These are phyloP conservation scores for Neodiprion lecontei DNA, from an alignment of 1,140 invertebrate species.

Conservation along the genomic window DNA sequence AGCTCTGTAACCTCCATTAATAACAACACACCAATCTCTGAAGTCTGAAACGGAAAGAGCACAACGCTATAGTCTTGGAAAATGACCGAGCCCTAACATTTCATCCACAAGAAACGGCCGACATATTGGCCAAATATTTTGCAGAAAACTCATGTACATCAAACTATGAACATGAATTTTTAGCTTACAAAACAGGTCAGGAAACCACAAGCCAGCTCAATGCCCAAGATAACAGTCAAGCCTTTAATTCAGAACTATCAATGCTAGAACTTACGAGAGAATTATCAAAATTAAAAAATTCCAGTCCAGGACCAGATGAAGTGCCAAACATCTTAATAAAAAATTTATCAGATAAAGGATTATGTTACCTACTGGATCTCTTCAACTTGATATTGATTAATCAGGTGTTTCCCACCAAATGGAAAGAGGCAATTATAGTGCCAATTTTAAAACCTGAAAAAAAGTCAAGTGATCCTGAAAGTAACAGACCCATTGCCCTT, in stretches of 20 bases:
- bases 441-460: too few relatives aligned
- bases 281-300: too few relatives aligned
- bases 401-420: too few relatives aligned
- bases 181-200: slow-evolving; percentile 30
- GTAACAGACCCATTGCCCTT: slow-evolving; percentile 46
- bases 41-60: slow-evolving; percentile 30
- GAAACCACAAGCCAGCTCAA: slow-evolving; percentile 24
- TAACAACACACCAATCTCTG: slow-evolving; percentile 15
- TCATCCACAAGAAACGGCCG: slow-evolving; percentile 29
- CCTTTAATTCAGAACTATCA: too few relatives aligned
- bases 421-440: too few relatives aligned
- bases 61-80: slow-evolving; percentile 17
- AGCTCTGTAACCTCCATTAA: slow-evolving; percentile 24
- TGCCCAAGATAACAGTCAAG: too few relatives aligned
- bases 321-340: slow-evolving; percentile 17
- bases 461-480: too few relatives aligned
- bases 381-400: too few relatives aligned
- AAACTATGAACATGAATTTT: slow-evolving; percentile 36
- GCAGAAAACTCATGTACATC: background rate
- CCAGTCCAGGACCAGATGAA: slow-evolving; percentile 7
- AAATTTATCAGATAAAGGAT: too few relatives aligned
- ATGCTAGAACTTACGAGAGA: too few relatives aligned
- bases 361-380: too few relatives aligned
- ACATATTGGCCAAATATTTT: slow-evolving; percentile 38
- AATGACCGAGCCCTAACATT: background rate